Evolutionary conservation across 2,113 vertebrate genomes (phyloP), one percentile per base, ranked within the genome.

Genomic region (Phaetusa simplex): DNA sequence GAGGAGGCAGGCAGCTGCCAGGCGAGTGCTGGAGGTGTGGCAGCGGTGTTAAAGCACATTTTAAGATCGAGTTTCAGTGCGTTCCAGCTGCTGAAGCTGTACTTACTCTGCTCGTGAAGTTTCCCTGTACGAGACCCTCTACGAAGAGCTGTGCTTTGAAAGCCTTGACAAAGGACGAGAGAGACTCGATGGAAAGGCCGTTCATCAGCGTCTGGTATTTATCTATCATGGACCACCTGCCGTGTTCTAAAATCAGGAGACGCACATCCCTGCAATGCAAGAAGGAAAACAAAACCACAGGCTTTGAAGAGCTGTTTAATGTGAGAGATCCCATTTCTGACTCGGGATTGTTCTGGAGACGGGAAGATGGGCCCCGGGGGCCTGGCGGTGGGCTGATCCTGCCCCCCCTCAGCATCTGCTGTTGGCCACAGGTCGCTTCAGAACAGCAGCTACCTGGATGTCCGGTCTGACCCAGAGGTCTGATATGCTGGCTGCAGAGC

Each of bases 41-140:
- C 21, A n/a, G 8, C 11, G 2, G 8, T 4, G 9, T 14, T 38
- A 7, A 26, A 81, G 32, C 16, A 32, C 58, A 5, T 7, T 4
- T 9, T 3, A 8, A 50, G 38, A 45, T 12, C 1, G 22, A 64
- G 32, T 1, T 4, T 3, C 26, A 30, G 55, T 2, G 6, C 1
- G 2, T 2, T 1, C 20, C 21, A 71, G 49, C 38, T 82, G 79
- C 67, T 61, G 8, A 32, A 45, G 84, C 42, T n/a, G 76, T 32
- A 97, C 99, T 99, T 93, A 99, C 99, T 85, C 92, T 92, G 96
- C 98, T 98, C 14, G 98, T 99, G 96, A 99, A 98, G 98, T 99
- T 99, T 12, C 99, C 99, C 90, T 99, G 99, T 18, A 99, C 99
- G 5, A 99, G 97, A 2, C 99, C 99, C 94, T 99, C 99, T 4